Conservation (phyloP, 2,797 vertebrate genomes). For the Graptemys geographica region DNA sequence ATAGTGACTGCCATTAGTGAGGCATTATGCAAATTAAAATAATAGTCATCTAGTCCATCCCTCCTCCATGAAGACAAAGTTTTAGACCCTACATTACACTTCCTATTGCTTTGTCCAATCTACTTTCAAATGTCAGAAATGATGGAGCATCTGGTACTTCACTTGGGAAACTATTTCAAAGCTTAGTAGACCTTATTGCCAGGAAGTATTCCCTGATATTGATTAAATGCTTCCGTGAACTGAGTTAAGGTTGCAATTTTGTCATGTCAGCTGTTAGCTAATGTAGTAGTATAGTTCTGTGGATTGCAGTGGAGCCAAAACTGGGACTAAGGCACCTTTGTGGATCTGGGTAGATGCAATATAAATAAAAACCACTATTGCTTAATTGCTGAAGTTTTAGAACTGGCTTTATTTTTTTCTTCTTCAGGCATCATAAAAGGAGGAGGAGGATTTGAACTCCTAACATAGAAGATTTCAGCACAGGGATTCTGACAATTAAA, state of each 20-base stretch:
- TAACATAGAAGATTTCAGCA: not conserved
- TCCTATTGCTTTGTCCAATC: not conserved
- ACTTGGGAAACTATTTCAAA: not conserved
- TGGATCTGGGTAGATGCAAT: not conserved
- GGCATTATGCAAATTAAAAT: conserved; percentile 5
- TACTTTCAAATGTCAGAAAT: not conserved
- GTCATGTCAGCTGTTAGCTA: not conserved
- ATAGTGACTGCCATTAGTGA: not conserved
- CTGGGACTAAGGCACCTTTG: not conserved
- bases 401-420: not conserved
- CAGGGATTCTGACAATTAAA: not conserved
- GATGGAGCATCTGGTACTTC: not conserved
- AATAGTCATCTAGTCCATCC: not conserved
- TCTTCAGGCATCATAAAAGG: not conserved
- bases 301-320: not conserved
- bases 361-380: not conserved
- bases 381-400: not conserved
- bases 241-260: conserved; percentile 10
- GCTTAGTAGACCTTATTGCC: not conserved
- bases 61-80: not conserved
- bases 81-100: not conserved
- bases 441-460: not conserved
- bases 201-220: not conserved
- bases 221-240: not conserved
- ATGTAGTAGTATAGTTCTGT: not conserved